Percentiles rank a stretch among this genome's conserved stretches.
Evolutionary conservation across 2,113 vertebrate genomes (phyloP).

Genomic region (Loxodonta africana): DNA sequence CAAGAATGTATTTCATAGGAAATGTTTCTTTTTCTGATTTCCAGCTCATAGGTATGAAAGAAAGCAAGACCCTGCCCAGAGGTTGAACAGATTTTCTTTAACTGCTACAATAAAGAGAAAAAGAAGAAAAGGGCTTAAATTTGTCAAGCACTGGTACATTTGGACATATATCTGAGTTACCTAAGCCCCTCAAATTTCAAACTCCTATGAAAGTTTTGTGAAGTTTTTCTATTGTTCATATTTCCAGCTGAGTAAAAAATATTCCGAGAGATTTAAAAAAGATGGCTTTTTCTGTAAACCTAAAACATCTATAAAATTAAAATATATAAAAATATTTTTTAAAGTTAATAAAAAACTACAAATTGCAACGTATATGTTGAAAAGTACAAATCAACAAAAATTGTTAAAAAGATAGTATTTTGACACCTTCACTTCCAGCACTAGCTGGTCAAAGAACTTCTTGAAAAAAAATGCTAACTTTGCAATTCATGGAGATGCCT

Average conservation of each 20-base stretch:
- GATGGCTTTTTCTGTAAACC: background rate
- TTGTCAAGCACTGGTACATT: background rate
- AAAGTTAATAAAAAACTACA: too few species aligned
- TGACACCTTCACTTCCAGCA: background rate
- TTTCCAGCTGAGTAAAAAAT: slow-evolving; percentile 19
- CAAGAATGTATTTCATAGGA: slow-evolving; percentile 50
- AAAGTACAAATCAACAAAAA: too few species aligned
- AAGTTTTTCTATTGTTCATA: background rate
- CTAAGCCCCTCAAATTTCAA: background rate
- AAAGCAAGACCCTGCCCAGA: slow-evolving; percentile 15
- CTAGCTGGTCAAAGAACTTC: background rate
- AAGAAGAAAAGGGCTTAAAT: slow-evolving; percentile 12
- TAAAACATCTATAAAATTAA: background rate
- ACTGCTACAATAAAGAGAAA: slow-evolving; percentile 65
- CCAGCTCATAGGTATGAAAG: slow-evolving; percentile 48
- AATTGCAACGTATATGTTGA: too few species aligned
- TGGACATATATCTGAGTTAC: background rate
- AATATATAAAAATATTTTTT: too few species aligned
- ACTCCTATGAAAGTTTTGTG: background rate
- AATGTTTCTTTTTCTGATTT: slow-evolving; percentile 65
- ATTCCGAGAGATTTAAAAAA: background rate
- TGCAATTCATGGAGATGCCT: background rate
- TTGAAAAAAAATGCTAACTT: background rate
- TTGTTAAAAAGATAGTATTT: background rate
- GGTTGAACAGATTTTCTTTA: slow-evolving; percentile 28